Conservation (phyloP, 2,113 vertebrate species). For the Sylvilagus bachmani region DNA sequence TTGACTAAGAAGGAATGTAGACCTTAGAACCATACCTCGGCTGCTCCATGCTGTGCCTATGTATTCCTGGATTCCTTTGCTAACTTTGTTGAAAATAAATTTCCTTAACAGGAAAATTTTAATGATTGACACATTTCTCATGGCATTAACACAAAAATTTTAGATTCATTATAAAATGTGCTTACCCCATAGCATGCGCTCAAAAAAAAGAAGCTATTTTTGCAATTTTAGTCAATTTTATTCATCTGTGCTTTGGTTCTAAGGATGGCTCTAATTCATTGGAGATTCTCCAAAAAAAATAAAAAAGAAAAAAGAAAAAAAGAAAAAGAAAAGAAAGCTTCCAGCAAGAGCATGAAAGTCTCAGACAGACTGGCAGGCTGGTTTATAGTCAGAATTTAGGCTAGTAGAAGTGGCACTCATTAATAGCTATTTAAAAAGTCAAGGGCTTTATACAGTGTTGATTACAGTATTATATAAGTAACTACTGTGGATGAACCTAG, state of each 20-base stretch:
- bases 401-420: not conserved
- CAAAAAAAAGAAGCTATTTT: not conserved
- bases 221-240: slow-evolving; percentile 33
- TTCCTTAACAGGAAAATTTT: slow-evolving; percentile 2
- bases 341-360: not conserved
- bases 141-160: not conserved
- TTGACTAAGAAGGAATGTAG: not conserved
- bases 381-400: not conserved
- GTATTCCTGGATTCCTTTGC: not conserved
- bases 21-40: not conserved
- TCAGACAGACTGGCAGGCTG: not conserved
- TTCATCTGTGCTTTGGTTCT: slow-evolving; percentile 25
- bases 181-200: not conserved
- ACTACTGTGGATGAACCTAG: not conserved
- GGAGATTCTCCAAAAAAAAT: not conserved
- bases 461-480: not conserved
- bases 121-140: not conserved
- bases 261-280: not conserved
- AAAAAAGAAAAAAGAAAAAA: slow-evolving; percentile 21
- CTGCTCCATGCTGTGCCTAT: not conserved
- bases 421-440: not conserved
- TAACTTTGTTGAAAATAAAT: not conserved
- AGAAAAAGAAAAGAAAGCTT: not conserved
- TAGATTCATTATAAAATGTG: not conserved
- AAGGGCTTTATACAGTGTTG: not conserved